A percentile compares a stretch with the other conserved stretches of the same genome.
These are phyloP conservation scores for Xerus rutilus DNA, from an alignment of 2,797 vertebrate genomes.

Conservation along the genomic window DNA sequence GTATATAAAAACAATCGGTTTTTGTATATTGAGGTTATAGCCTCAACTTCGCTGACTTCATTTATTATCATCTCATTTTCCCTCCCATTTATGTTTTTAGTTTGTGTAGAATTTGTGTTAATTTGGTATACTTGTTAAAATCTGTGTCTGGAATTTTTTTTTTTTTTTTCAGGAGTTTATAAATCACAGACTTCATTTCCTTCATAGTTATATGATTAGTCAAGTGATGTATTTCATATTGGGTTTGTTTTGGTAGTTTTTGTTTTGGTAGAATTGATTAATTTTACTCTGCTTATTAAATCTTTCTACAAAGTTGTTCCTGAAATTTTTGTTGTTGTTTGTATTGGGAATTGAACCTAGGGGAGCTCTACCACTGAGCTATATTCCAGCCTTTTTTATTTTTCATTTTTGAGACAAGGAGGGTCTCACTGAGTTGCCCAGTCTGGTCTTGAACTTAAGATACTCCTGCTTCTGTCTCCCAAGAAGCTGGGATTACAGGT, in stretches of 20 bases:
- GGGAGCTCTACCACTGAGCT: too few relatives aligned
- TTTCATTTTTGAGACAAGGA: too few relatives aligned
- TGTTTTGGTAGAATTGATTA: not conserved
- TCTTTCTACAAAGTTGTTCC: not conserved
- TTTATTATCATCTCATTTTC: not conserved
- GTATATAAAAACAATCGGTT: not conserved
- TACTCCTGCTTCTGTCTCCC: too few relatives aligned
- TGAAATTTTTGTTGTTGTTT: not conserved
- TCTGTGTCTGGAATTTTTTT: not conserved
- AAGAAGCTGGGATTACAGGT: too few relatives aligned
- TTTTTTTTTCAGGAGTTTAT: not conserved
- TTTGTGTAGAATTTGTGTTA: not conserved
- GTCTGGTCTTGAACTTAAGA: too few relatives aligned
- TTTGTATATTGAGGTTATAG: not conserved
- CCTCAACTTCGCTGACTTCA: not conserved
- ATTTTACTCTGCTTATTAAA: not conserved
- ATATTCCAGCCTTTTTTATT: too few relatives aligned
- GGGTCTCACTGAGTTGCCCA: too few relatives aligned
- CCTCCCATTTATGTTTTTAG: not conserved
- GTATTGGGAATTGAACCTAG: too few relatives aligned
- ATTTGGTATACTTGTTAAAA: not conserved
- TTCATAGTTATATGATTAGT: not conserved
- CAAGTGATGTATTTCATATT: not conserved
- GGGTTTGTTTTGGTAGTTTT: not conserved
- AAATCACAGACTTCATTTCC: slow-evolving; percentile 7